Percentiles rank a stretch among this genome's conserved stretches.
Conservation (phyloP, 2,888 invertebrate species). For the Acanthosepion esculentum region DNA sequence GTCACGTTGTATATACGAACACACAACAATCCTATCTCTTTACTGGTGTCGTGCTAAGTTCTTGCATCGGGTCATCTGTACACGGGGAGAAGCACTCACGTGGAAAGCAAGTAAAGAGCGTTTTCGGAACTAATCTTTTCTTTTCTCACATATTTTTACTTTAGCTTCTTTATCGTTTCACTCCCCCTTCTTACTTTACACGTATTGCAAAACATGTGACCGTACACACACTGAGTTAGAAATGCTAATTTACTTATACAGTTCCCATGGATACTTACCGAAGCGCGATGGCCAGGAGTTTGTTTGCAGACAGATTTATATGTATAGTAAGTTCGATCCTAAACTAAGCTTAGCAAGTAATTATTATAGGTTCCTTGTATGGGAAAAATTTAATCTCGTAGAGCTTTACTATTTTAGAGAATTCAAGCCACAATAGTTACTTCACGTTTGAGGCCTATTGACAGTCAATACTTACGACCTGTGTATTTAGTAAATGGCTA, state of each 20-base stretch:
- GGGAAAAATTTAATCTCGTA: background rate
- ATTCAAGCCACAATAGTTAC: background rate
- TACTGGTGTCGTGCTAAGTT: background rate
- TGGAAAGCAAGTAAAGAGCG: background rate
- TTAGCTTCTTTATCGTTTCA: background rate
- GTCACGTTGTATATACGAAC: background rate
- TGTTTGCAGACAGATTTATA: background rate
- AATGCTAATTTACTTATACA: background rate
- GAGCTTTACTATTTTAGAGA: background rate
- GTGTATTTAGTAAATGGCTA: too few relatives aligned
- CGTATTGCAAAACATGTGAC: background rate
- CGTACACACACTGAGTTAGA: background rate
- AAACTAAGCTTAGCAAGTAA: background rate
- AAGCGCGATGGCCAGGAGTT: background rate
- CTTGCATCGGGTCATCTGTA: background rate
- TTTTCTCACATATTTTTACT: background rate
- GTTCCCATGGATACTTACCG: background rate
- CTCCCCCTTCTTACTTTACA: background rate
- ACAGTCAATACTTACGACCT: too few relatives aligned
- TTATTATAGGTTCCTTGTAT: background rate
- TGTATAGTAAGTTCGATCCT: background rate
- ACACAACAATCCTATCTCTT: background rate
- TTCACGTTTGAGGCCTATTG: too few relatives aligned
- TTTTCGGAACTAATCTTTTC: background rate
- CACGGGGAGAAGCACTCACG: background rate